phyloP scores from a whole-genome alignment of 2,113 vertebrate genomes.

The Egretta garzetta region DNA sequence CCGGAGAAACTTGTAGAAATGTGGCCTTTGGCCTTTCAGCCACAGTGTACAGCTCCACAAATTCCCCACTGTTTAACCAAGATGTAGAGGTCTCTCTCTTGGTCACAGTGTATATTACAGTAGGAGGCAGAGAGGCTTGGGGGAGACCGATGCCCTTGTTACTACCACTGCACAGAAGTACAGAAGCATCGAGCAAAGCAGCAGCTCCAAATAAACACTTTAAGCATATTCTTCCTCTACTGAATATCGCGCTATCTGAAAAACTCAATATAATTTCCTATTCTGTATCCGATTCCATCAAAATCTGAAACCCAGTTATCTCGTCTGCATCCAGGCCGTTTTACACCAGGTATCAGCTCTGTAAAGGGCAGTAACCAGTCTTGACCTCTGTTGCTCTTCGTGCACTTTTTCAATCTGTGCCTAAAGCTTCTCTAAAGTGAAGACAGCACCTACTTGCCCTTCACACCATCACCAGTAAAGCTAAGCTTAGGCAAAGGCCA shows the following conservation, averaged over 20 bases:
- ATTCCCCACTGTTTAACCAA: constrained; percentile 1
- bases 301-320: neutral
- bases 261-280: neutral
- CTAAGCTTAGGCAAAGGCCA: neutral
- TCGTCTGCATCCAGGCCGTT: neutral
- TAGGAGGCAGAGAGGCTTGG: constrained; percentile 37
- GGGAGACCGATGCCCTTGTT: neutral
- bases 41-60: neutral
- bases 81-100: constrained; percentile 38
- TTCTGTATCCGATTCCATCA: neutral
- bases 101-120: constrained; percentile 23
- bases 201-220: neutral
- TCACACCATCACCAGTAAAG: neutral
- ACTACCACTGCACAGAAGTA: neutral
- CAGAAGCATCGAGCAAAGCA: neutral
- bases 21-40: neutral
- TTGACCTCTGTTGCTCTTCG: neutral
- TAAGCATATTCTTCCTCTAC: neutral
- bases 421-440: neutral
- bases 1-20: constrained; percentile 3
- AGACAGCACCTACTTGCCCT: neutral
- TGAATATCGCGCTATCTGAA: neutral
- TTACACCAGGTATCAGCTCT: neutral
- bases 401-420: neutral
- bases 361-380: neutral